Evolutionary conservation across 1,140 invertebrate genomes (phyloP).

Genomic region (Phymorhynchus buccinoides): DNA sequence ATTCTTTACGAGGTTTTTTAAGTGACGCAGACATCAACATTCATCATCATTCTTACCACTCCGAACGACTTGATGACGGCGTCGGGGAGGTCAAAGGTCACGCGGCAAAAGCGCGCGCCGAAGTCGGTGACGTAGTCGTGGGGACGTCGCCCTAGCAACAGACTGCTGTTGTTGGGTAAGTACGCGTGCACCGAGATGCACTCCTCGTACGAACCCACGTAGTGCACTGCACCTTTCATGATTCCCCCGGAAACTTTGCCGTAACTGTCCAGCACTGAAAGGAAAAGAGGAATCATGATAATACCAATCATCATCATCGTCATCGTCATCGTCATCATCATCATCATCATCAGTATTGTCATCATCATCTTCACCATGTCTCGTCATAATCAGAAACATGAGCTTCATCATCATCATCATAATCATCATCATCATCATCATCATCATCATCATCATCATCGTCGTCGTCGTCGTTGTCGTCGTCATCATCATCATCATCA

Average conservation of each 20-base stretch:
- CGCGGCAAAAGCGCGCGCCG: conserved; percentile 47
- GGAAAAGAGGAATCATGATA: neutral
- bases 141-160: conserved; percentile 32
- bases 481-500: neutral
- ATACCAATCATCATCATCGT: conserved; percentile 6
- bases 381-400: conserved; percentile 14
- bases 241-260: conserved; percentile 68
- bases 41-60: conserved; percentile 35
- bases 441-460: too few relatives aligned
- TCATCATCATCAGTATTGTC: neutral
- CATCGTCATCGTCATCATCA: conserved; percentile 10
- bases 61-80: conserved; percentile 22
- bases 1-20: conserved; percentile 10
- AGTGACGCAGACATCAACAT: neutral
- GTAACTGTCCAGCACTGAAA: conserved; percentile 65
- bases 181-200: conserved; percentile 56
- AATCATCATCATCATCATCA: neutral
- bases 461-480: neutral
- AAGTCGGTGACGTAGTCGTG: conserved; percentile 37
- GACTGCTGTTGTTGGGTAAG: conserved; percentile 26
- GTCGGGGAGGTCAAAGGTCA: conserved; percentile 44
- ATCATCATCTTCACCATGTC: neutral
- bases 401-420: conserved; percentile 31
- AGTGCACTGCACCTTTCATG: conserved; percentile 64
- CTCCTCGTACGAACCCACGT: conserved; percentile 67